Conservation (phyloP, 2,113 vertebrate genomes). For the Tragelaphus imberbis region DNA sequence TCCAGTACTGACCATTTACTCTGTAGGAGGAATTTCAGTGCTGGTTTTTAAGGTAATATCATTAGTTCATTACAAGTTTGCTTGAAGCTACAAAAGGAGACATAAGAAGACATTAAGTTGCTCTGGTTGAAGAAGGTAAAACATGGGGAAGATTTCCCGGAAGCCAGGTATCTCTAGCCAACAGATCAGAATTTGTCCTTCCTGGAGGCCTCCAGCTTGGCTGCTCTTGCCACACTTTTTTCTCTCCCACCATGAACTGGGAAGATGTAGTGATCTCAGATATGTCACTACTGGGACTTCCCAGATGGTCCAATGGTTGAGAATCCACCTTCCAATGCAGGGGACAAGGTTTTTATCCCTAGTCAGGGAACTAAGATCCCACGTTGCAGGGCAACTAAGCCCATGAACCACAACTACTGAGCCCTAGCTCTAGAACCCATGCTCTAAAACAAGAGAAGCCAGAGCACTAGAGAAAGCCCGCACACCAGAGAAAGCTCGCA, state of each 20-base stretch:
- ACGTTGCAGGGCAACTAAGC: background rate
- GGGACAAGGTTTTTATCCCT: background rate
- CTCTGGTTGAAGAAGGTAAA: background rate
- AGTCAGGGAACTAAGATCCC: background rate
- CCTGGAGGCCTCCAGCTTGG: background rate
- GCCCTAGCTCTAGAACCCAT: background rate
- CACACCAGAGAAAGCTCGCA: background rate
- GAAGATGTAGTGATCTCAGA: background rate
- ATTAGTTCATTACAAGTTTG: background rate
- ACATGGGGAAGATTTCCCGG: background rate
- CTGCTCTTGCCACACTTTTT: background rate
- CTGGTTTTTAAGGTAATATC: background rate
- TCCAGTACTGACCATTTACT: background rate
- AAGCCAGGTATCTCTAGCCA: background rate
- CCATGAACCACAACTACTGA: background rate
- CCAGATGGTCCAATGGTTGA: background rate
- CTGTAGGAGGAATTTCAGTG: background rate
- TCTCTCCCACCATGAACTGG: background rate
- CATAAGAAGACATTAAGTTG: background rate
- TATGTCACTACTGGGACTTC: background rate
- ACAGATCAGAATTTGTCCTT: background rate
- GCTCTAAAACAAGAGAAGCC: background rate
- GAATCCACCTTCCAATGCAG: background rate
- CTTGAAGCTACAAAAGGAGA: background rate
- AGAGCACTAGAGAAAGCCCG: accelerated